phyloP scores from a whole-genome alignment of 2,888 invertebrate species.

The Sisyra nigra region DNA sequence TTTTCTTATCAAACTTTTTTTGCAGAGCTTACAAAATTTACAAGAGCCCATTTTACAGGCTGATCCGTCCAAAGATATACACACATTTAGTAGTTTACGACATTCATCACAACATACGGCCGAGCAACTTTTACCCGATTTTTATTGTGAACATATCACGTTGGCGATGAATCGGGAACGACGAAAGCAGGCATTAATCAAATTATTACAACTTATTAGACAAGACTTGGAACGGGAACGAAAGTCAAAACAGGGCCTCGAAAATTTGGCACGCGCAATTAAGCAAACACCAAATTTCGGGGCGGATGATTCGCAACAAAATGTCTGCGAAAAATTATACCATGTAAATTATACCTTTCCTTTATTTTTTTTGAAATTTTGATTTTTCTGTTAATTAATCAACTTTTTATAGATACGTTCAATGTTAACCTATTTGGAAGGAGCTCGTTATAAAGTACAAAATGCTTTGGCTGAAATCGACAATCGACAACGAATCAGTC shows the following conservation, averaged over 20 bases:
- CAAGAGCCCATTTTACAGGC: slow-evolving; percentile 54
- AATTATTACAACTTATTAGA: slow-evolving; percentile 69
- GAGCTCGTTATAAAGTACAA: slow-evolving; percentile 75
- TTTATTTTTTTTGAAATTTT: slow-evolving; percentile 1
- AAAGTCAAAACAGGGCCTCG: slow-evolving; percentile 75
- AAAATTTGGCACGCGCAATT: slow-evolving; percentile 77
- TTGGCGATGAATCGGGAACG: slow-evolving; percentile 85
- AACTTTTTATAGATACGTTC: slow-evolving; percentile 68
- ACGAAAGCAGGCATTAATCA: slow-evolving; percentile 71
- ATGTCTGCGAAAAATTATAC: slow-evolving; percentile 79
- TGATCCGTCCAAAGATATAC: slow-evolving; percentile 49
- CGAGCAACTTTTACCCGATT: slow-evolving; percentile 82
- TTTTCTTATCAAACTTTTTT: slow-evolving; percentile 12
- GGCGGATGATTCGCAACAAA: slow-evolving; percentile 77
- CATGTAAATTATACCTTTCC: slow-evolving; percentile 40
- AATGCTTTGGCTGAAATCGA: slow-evolving; percentile 70
- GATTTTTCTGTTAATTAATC: slow-evolving; percentile 5
- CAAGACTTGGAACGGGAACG: slow-evolving; percentile 81
- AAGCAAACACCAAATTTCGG: slow-evolving; percentile 75
- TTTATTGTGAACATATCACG: slow-evolving; percentile 88
- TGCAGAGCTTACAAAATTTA: slow-evolving; percentile 51
- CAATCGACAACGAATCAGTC: slow-evolving; percentile 55
- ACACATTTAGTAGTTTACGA: slow-evolving; percentile 46
- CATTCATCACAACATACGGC: slow-evolving; percentile 41
- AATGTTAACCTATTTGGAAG: slow-evolving; percentile 84